Base-by-base conservation (phyloP, 2,888 invertebrate species). In the Chrysodeixis includens region DNA sequence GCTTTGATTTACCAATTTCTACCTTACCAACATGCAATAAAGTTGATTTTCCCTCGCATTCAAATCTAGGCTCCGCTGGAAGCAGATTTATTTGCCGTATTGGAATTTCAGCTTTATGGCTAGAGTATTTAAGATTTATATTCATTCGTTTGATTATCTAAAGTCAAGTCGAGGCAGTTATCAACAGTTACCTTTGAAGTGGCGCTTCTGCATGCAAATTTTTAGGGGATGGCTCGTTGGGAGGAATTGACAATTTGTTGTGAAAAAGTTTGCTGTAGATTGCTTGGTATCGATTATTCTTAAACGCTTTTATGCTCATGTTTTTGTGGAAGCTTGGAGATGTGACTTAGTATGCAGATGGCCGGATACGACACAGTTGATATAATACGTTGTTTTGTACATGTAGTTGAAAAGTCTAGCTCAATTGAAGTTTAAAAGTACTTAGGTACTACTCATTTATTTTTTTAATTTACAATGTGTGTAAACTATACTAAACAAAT, bases 191-290 rank as follows among this genome's bases (percentile, higher is more conserved):
- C 91, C 93, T 95, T 95, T 94, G 95, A 93, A 94, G 92, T 93
- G 92, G 93, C 92, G 93, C 95, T 94, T 94, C 95, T 93, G 95
- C 95, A 94, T 94, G 93, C 93, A 94, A 94, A 94, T 94, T 87
- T 87, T 78, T 82, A 79, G 83, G 85, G 82, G 80, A 81, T 79
- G 82, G 76, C 79, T 78, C 78, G 81, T 75, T 83, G 78, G 72
- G 77, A 79, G 82, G 88, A 87, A 93, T 91, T 90, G 90, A 6
- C 91, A 92, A 92, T 92, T 90, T 90, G 76, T 69, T 69, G 74
- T 71, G 82, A 73, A 78, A 84, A 83, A 74, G 72, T 80, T 65
- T 77, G 62, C 66, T 67, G 76, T 61, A 74, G 71, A 82, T 79
- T 72, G 72, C 32, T 63, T 65, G 57, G 67, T 80, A 60, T 74